Conservation (phyloP, 2,888 invertebrate species). For the Stenurella melanura region DNA sequence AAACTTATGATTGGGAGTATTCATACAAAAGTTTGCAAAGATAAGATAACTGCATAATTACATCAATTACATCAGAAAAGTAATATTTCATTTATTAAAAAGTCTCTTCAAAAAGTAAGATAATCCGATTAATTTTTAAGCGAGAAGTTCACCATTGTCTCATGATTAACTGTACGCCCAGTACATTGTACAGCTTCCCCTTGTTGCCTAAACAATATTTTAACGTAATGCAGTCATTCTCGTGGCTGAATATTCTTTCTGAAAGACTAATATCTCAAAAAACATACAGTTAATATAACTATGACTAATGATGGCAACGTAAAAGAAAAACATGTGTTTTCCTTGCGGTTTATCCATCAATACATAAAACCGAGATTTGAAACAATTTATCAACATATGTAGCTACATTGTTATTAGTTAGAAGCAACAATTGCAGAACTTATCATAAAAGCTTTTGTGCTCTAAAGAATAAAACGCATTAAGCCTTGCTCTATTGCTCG, state of each 20-base stretch:
- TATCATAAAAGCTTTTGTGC: slow-evolving; percentile 36
- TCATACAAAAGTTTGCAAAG: no score
- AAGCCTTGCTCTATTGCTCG: slow-evolving; percentile 33
- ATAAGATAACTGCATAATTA: no score
- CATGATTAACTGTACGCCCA: no score
- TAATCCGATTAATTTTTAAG: no score
- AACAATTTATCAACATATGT: slow-evolving; percentile 21
- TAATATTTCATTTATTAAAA: no score
- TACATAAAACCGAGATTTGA: neutral
- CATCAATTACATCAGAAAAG: no score
- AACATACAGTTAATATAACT: neutral
- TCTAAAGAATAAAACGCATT: slow-evolving; percentile 41
- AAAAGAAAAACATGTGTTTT: neutral
- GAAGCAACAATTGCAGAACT: slow-evolving; percentile 31
- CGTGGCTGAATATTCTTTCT: neutral
- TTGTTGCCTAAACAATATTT: no score
- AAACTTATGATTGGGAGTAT: no score
- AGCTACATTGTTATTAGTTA: slow-evolving; percentile 22
- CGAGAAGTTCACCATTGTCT: no score
- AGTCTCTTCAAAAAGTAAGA: no score
- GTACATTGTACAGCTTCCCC: neutral
- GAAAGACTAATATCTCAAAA: neutral
- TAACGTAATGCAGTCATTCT: no score
- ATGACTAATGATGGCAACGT: neutral
- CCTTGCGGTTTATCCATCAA: neutral